Evolutionary conservation across 2,888 invertebrate genomes (phyloP), one percentile per base, ranked within the genome.

Genomic region (Dolichopus griseipennis): DNA sequence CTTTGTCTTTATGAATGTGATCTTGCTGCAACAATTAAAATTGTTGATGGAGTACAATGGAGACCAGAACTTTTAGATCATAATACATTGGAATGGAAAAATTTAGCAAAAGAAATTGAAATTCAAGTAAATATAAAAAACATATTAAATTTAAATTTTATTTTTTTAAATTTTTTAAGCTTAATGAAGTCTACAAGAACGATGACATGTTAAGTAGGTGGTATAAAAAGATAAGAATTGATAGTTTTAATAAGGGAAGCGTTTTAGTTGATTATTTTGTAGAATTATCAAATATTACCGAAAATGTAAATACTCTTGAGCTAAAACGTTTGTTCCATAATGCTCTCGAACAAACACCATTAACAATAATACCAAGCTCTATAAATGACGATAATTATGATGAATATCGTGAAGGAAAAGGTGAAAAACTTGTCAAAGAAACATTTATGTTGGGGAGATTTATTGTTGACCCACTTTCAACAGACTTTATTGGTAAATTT

Each of bases 231-330:
- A 88, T 94, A 70, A 86, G 91, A 72, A 93, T 95, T 71, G 95
- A 95, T 76, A 91, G 91, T 71, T 94, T 94, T 79, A 93, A 90
- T 76, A 86, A 90, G 78, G 94, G 94, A 68, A 93, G 93, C 73
- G 90, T 95, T 65, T 83, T 95, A 20, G 94, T 94, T 18, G 95
- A 95, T 79, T 95, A 92, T 77, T 89, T 92, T 73, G 90, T 95
- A 20, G 92, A 93, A 81, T 79, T 95, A 69, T 88, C 88, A 72
- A 90, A 93, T 73, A 84, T 93, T 4, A 88, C 80, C 0, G 84
- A 86, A 68, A 86, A 85, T 75, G 84, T 92, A 20, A 86, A 90
- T 73, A 91, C 91, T 0, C 76, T 85, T 69, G 89, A 91, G 77
- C 85, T 92, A 66, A 90, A 90, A 75, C 85, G 86, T 71, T 78